Evolutionary conservation across 30 jellyfish, hydroid and myxozoan species (phyloP).

Genomic region (Hydractinia symbiolongicarpus): DNA sequence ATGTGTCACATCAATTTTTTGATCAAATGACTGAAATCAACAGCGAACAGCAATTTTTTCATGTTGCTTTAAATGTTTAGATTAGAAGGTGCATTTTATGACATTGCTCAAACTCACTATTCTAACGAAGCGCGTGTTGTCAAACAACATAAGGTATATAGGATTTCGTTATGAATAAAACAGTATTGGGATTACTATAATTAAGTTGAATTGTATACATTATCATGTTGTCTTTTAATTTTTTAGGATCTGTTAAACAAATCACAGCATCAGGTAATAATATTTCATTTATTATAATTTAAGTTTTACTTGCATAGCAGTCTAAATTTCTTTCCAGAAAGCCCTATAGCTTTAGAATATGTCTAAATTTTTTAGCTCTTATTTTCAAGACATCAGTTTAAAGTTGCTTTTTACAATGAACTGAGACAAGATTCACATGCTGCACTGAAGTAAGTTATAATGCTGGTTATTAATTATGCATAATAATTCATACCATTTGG

Average conservation of each 20-base stretch:
- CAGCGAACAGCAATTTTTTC: neutral
- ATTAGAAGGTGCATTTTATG: constrained; percentile 83
- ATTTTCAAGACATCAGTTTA: constrained; percentile 88
- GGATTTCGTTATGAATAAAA: neutral
- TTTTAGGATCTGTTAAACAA: constrained; percentile 76
- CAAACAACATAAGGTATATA: constrained; percentile 70
- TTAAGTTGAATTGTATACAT: neutral
- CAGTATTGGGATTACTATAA: neutral
- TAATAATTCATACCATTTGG: neutral
- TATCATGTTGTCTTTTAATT: constrained; percentile 15
- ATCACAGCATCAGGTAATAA: constrained; percentile 84
- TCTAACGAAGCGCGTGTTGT: constrained; percentile 57
- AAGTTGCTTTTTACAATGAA: constrained; percentile 75
- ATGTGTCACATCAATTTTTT: neutral
- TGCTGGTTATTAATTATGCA: neutral
- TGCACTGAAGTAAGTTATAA: constrained; percentile 57
- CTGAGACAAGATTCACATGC: constrained; percentile 68
- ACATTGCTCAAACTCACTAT: constrained; percentile 63
- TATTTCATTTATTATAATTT: neutral
- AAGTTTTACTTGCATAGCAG: neutral
- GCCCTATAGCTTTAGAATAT: neutral
- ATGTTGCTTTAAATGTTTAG: constrained; percentile 10
- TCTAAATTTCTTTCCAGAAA: neutral
- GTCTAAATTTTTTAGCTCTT: constrained; percentile 36
- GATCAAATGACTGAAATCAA: neutral